Conservation (phyloP, 2,797 vertebrate species). For the Adelosebastes latens region DNA sequence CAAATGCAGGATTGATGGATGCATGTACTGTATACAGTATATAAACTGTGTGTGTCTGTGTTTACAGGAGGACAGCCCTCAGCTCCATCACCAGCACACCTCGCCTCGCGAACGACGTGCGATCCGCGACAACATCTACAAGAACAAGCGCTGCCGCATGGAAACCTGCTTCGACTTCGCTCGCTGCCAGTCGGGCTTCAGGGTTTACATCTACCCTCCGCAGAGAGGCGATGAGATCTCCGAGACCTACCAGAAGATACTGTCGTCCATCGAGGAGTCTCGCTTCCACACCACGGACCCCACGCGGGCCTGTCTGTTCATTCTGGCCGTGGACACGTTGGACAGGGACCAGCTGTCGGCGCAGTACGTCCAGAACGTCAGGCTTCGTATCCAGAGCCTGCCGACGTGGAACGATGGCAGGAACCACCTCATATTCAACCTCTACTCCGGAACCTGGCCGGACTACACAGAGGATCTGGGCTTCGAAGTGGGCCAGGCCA, state of each 20-base stretch:
- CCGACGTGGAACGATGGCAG: constrained; percentile 85
- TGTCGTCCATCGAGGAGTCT: constrained; percentile 82
- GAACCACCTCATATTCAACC: constrained; percentile 88
- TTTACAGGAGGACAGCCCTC: constrained; percentile 78
- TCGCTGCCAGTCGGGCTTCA: constrained; percentile 82
- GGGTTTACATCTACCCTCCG: constrained; percentile 83
- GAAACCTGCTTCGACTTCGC: constrained; percentile 86
- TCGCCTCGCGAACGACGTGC: constrained; percentile 82
- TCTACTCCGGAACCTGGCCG: constrained; percentile 87
- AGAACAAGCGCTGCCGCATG: constrained; percentile 86
- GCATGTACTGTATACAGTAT: neutral
- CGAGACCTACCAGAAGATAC: constrained; percentile 85
- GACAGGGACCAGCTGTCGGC: constrained; percentile 85
- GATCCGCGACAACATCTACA: constrained; percentile 84
- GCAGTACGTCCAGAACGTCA: constrained; percentile 82
- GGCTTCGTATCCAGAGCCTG: constrained; percentile 81
- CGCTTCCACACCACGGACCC: constrained; percentile 84
- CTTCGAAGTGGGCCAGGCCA: constrained; percentile 86
- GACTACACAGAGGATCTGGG: constrained; percentile 87
- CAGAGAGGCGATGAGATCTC: constrained; percentile 81
- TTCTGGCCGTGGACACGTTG: constrained; percentile 85
- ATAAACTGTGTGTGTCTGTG: neutral
- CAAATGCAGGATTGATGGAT: neutral
- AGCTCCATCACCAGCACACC: constrained; percentile 83
- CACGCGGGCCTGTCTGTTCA: constrained; percentile 80